Evolutionary conservation across 2,113 vertebrate genomes (phyloP).

Genomic region (Panthera tigris): DNA sequence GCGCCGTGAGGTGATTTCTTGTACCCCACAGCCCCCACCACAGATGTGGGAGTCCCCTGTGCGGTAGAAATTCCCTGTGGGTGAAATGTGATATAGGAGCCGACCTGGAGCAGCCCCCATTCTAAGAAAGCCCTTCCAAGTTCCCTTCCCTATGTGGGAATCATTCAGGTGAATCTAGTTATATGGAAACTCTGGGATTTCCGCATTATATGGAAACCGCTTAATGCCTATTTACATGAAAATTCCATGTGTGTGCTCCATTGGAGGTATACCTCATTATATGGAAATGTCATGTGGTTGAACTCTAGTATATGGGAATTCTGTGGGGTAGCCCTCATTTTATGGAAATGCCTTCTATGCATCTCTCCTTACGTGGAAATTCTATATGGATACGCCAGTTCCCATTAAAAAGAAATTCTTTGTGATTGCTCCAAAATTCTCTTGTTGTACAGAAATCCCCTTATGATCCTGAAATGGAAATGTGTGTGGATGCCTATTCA

Average conservation of each 20-base stretch:
- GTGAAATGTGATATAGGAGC: background rate
- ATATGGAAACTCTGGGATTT: background rate
- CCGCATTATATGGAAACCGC: background rate
- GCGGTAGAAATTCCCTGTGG: background rate
- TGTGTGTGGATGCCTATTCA: background rate
- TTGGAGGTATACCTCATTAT: background rate
- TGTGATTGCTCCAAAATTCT: background rate
- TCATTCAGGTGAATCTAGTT: background rate
- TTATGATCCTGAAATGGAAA: background rate
- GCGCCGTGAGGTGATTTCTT: constrained; percentile 93
- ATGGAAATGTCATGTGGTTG: background rate
- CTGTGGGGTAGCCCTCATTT: background rate
- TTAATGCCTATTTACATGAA: background rate
- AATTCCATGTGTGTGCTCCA: background rate
- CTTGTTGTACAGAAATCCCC: background rate
- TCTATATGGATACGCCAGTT: background rate
- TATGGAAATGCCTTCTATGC: background rate
- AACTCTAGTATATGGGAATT: background rate
- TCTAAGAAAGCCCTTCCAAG: background rate
- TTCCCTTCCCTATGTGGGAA: background rate
- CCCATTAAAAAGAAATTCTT: constrained; percentile 38
- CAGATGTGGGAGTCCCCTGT: background rate
- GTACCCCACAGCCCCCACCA: rapidly evolving
- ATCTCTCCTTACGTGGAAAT: background rate
- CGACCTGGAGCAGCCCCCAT: background rate